A percentile compares a stretch with the other conserved stretches of the same genome.
Conservation (phyloP, 2,113 vertebrate species). For the Caretta caretta region DNA sequence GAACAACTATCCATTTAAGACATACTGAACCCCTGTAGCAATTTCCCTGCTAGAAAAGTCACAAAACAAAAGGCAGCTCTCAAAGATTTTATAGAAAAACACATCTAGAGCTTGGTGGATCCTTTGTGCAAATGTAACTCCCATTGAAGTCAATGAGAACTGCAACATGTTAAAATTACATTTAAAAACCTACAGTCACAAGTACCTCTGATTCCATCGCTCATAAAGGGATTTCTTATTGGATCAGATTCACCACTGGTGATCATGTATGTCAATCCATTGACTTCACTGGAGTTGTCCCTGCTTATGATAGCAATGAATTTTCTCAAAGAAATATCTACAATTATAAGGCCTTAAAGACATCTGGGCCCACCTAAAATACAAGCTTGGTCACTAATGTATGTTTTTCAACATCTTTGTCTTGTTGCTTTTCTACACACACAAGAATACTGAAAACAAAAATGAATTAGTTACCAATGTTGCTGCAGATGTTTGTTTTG, state of each 20-base stretch:
- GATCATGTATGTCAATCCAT: background rate
- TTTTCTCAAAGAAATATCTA: background rate
- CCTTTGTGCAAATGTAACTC: rapidly evolving
- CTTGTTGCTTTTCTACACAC: background rate
- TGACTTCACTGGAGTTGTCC: background rate
- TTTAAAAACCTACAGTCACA: background rate
- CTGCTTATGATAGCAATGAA: background rate
- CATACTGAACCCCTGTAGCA: background rate
- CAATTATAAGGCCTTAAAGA: background rate
- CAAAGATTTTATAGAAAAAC: rapidly evolving
- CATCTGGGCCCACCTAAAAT: background rate
- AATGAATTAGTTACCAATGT: background rate
- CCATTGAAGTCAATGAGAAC: rapidly evolving
- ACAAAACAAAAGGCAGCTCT: background rate
- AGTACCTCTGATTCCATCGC: background rate
- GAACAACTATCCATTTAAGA: background rate
- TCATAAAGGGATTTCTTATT: background rate
- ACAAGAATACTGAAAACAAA: background rate
- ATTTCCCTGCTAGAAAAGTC: background rate
- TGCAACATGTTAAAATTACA: rapidly evolving
- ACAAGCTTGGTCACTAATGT: background rate
- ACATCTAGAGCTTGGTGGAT: rapidly evolving
- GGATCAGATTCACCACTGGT: background rate
- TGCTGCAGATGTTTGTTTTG: background rate
- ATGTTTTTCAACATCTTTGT: background rate